These are phyloP conservation scores for Cinara cedri DNA, from an alignment of 2,888 invertebrate species.

Conservation along the genomic window DNA sequence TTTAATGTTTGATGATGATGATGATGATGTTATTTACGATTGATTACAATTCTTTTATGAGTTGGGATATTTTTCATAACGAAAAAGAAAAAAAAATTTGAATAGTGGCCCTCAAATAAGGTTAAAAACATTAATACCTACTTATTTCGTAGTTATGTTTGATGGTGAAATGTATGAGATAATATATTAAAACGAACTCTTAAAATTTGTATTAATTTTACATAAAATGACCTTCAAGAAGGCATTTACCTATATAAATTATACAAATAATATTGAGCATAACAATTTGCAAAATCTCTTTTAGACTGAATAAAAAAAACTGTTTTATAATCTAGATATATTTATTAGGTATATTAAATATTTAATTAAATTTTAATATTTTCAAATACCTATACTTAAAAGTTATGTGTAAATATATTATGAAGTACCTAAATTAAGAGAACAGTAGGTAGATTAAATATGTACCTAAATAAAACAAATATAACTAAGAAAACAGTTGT, in stretches of 20 bases:
- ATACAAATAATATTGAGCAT: neutral
- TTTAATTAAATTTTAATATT: too few species aligned
- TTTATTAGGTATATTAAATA: too few species aligned
- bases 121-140: conserved; percentile 34
- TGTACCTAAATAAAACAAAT: too few species aligned
- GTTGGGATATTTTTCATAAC: conserved; percentile 3
- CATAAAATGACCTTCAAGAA: neutral
- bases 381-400: too few species aligned
- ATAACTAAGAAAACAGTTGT: too few species aligned
- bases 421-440: neutral
- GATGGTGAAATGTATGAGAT: neutral
- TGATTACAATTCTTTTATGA: conserved; percentile 10
- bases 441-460: neutral
- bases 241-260: conserved; percentile 6
- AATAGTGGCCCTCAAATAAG: conserved; percentile 28
- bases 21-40: conserved; percentile 18
- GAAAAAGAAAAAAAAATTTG: conserved; percentile 24
- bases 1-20: conserved; percentile 13
- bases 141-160: neutral
- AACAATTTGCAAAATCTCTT: conserved; percentile 13
- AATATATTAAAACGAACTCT: conserved; percentile 5
- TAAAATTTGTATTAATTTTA: neutral
- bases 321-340: too few species aligned
- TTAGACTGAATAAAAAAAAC: too few species aligned
- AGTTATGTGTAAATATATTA: neutral